phyloP scores from a whole-genome alignment of 35 echinoderm and acorn worm genomes.

The Lytechinus variegatus region DNA sequence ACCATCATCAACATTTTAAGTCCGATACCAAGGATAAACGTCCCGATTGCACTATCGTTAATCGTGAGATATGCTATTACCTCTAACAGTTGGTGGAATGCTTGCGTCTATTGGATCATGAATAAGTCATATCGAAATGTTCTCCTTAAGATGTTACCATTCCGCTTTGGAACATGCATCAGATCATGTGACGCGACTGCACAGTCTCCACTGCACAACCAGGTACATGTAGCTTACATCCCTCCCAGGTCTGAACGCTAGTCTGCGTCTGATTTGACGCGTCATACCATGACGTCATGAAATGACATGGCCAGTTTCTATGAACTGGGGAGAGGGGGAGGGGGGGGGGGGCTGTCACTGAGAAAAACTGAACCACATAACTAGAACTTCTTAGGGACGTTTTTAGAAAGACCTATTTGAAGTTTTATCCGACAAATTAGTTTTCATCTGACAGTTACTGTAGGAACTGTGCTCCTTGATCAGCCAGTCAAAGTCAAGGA shows the following conservation, averaged over 20 bases:
- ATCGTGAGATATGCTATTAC: background rate
- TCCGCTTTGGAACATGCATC: background rate
- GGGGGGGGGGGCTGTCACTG: too few species aligned
- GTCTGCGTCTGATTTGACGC: too few species aligned
- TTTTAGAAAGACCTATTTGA: too few species aligned
- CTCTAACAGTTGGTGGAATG: slow-evolving; percentile 66
- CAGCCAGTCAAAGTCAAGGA: too few species aligned
- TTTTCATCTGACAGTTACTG: too few species aligned
- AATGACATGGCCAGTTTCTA: too few species aligned
- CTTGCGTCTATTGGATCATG: slow-evolving; percentile 41
- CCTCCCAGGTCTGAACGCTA: background rate
- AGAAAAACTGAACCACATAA: too few species aligned
- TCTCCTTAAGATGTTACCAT: background rate
- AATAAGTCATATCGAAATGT: slow-evolving; percentile 19
- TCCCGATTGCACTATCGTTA: background rate
- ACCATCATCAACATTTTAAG: slow-evolving; percentile 8
- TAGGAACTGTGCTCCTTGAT: too few species aligned
- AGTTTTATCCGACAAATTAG: too few species aligned
- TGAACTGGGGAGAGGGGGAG: too few species aligned
- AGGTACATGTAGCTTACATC: background rate
- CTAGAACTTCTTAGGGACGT: too few species aligned
- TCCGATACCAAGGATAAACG: background rate
- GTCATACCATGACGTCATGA: too few species aligned
- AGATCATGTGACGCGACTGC: background rate
- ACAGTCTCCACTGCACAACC: background rate